Percentiles rank a stretch among this genome's conserved stretches.
Conservation (phyloP, 2,797 vertebrate species). For the Cyclura pinguis region DNA sequence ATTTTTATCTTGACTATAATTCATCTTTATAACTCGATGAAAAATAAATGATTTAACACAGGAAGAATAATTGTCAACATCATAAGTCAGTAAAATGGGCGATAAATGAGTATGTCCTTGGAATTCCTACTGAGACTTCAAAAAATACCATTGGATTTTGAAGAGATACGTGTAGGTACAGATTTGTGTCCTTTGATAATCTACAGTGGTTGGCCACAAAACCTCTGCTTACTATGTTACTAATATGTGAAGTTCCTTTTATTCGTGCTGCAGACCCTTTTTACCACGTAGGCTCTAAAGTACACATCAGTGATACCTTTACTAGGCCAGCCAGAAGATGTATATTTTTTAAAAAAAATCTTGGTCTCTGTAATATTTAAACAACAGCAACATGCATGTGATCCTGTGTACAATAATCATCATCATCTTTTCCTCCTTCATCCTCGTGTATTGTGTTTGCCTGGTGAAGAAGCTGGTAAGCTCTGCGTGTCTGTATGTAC, state of each 20-base stretch:
- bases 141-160: conserved; percentile 70
- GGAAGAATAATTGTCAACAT: conserved; percentile 67
- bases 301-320: neutral
- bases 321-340: too few relatives aligned
- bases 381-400: too few relatives aligned
- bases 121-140: conserved; percentile 58
- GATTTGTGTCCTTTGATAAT: conserved; percentile 57
- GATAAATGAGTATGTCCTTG: conserved; percentile 60
- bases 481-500: too few relatives aligned
- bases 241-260: conserved; percentile 57
- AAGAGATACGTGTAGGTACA: conserved; percentile 62
- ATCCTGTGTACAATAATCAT: too few relatives aligned
- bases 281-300: neutral
- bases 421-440: too few relatives aligned
- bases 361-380: too few relatives aligned
- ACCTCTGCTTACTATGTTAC: conserved; percentile 60
- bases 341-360: too few relatives aligned
- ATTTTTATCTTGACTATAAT: conserved; percentile 61
- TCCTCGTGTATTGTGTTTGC: too few relatives aligned
- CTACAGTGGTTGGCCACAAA: conserved; percentile 68
- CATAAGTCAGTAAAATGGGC: conserved; percentile 56
- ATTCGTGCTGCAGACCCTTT: conserved; percentile 19
- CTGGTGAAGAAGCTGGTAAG: too few relatives aligned
- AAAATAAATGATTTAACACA: conserved; percentile 67
- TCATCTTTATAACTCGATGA: conserved; percentile 57